phyloP scores from a whole-genome alignment of 2,113 vertebrate species.

The Hymenochirus boettgeri region DNA sequence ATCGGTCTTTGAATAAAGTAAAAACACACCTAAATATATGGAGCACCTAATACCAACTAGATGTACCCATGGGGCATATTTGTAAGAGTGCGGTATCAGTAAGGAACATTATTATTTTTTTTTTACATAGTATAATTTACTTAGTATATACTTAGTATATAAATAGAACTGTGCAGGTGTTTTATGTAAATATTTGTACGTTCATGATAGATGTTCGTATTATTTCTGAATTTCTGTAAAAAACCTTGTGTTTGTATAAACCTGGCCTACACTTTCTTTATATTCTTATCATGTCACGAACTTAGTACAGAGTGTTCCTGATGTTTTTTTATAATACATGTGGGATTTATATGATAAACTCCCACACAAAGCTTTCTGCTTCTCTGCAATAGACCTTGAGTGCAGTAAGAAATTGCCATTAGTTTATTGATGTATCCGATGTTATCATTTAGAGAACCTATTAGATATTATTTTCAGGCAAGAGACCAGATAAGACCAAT shows the following conservation, averaged over 20 bases:
- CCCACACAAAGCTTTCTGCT: conserved; percentile 30
- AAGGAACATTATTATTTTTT: too few relatives aligned
- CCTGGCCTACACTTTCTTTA: neutral
- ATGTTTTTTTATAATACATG: conserved; percentile 3
- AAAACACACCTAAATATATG: too few relatives aligned
- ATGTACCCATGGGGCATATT: too few relatives aligned
- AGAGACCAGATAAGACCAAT: neutral
- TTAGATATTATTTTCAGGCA: neutral
- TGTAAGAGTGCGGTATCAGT: too few relatives aligned
- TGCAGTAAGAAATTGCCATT: conserved; percentile 9
- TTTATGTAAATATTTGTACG: too few relatives aligned
- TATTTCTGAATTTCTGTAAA: neutral
- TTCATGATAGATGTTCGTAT: neutral
- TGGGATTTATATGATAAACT: conserved; percentile 27
- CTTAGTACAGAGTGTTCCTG: conserved; percentile 30
- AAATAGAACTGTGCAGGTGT: neutral
- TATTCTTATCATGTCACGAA: conserved; percentile 4
- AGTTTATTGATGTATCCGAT: conserved; percentile 5
- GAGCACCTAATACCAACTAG: too few relatives aligned
- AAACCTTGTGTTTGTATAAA: neutral
- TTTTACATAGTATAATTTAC: neutral
- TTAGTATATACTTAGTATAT: neutral
- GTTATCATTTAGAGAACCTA: conserved; percentile 17
- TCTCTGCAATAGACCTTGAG: conserved; percentile 29
- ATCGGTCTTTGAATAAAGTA: too few relatives aligned